phyloP scores from a whole-genome alignment of 1,140 invertebrate species.

The Papilio helenus region DNA sequence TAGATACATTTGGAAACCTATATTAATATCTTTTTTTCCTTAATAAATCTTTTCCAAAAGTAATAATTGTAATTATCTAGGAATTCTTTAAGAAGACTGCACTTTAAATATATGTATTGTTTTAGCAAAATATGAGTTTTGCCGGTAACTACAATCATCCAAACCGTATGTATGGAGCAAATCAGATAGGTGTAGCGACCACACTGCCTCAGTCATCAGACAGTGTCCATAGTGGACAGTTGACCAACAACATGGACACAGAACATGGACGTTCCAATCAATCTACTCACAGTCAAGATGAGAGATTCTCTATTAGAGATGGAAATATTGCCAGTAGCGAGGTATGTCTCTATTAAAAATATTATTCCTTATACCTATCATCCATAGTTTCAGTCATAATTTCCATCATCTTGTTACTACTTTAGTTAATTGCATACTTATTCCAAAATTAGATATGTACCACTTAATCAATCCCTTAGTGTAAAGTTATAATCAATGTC shows the following conservation, averaged over 20 bases:
- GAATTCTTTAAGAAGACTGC: too few relatives aligned
- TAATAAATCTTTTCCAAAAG: not conserved
- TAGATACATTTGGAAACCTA: too few relatives aligned
- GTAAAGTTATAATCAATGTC: too few relatives aligned
- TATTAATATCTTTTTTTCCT: not conserved
- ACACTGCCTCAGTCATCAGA: slow-evolving; percentile 73
- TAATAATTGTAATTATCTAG: not conserved
- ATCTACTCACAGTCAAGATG: slow-evolving; percentile 64
- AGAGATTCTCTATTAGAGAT: slow-evolving; percentile 66
- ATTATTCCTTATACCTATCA: not conserved
- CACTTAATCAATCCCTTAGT: too few relatives aligned
- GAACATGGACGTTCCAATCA: slow-evolving; percentile 60
- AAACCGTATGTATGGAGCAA: slow-evolving; percentile 73
- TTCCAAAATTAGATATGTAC: too few relatives aligned
- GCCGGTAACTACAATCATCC: slow-evolving; percentile 64
- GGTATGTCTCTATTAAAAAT: slow-evolving; percentile 48
- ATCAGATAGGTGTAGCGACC: slow-evolving; percentile 80
- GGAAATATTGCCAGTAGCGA: slow-evolving; percentile 64
- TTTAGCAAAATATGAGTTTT: slow-evolving; percentile 57
- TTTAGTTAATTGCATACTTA: too few relatives aligned
- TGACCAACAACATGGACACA: slow-evolving; percentile 55
- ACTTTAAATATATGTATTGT: not conserved
- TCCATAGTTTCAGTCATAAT: too few relatives aligned
- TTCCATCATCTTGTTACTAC: too few relatives aligned
- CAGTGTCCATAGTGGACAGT: slow-evolving; percentile 48